These are phyloP conservation scores for Verasper variegatus DNA, from an alignment of 2,113 vertebrate species.

Conservation along the genomic window DNA sequence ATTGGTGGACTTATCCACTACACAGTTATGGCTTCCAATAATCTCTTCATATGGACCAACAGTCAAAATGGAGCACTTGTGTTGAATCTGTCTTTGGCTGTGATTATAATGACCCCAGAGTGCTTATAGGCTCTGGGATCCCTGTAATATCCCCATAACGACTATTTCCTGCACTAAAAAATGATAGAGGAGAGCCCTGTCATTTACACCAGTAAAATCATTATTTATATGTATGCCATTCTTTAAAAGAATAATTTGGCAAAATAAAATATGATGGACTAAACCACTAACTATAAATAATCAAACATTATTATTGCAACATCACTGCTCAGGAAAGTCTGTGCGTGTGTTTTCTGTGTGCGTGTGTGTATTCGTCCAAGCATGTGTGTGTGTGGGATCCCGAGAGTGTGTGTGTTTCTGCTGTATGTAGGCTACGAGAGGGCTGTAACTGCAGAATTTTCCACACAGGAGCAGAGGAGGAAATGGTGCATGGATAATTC, in stretches of 20 bases:
- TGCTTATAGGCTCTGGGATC: conserved; percentile 29
- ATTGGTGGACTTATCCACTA: conserved; percentile 46
- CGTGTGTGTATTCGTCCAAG: neutral
- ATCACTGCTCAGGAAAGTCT: conserved; percentile 47
- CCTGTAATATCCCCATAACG: conserved; percentile 19
- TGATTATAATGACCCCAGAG: conserved; percentile 35
- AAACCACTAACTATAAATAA: conserved; percentile 62
- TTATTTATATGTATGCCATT: neutral
- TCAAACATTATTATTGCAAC: conserved; percentile 48
- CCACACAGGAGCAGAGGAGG: conserved; percentile 67
- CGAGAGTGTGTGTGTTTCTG: conserved; percentile 22
- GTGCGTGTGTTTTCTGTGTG: conserved; percentile 2
- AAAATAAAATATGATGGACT: conserved; percentile 15
- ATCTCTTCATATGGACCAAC: conserved; percentile 52
- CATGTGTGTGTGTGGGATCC: neutral
- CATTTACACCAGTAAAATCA: neutral
- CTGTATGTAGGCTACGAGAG: conserved; percentile 69
- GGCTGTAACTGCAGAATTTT: conserved; percentile 71
- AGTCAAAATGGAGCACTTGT: conserved; percentile 39
- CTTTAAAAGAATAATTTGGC: neutral
- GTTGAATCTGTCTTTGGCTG: conserved; percentile 18
- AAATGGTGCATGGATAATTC: conserved; percentile 83
- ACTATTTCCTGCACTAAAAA: conserved; percentile 22
- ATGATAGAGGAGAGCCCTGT: neutral
- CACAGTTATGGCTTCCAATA: conserved; percentile 39